phyloP scores from a whole-genome alignment of 2,888 invertebrate genomes.

The Falcaria lacertinaria region DNA sequence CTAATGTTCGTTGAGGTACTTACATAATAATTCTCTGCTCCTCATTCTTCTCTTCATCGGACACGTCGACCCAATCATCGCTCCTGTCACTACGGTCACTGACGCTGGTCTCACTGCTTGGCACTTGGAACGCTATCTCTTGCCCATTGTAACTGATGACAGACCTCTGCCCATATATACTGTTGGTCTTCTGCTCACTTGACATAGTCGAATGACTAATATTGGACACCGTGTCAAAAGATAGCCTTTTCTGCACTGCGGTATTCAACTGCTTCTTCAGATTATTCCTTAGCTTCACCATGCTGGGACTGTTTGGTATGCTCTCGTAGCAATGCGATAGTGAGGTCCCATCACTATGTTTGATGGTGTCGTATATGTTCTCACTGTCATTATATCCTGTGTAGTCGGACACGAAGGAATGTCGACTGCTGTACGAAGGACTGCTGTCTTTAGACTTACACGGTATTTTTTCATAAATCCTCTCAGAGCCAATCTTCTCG shows the following conservation, averaged over 20 bases:
- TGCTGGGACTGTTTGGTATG: constrained; percentile 73
- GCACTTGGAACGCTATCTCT: constrained; percentile 73
- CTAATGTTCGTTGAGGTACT: constrained; percentile 40
- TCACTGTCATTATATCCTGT: constrained; percentile 71
- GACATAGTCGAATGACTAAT: constrained; percentile 77
- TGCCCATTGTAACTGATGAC: constrained; percentile 72
- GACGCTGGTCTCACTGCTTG: constrained; percentile 78
- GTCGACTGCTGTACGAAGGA: constrained; percentile 58
- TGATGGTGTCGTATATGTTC: constrained; percentile 83
- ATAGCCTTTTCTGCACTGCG: constrained; percentile 61
- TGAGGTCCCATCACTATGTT: constrained; percentile 70
- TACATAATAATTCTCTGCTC: constrained; percentile 79
- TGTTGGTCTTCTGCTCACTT: constrained; percentile 81
- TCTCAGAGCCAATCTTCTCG: constrained; percentile 70
- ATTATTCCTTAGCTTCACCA: constrained; percentile 63
- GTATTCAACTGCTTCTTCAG: constrained; percentile 55
- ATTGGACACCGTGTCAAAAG: constrained; percentile 70
- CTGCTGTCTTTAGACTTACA: constrained; percentile 60
- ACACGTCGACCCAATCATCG: constrained; percentile 84
- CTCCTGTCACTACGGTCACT: constrained; percentile 81
- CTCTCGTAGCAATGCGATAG: constrained; percentile 82
- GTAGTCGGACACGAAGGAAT: constrained; percentile 64
- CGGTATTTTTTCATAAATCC: constrained; percentile 70
- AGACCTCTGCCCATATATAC: constrained; percentile 78
- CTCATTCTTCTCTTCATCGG: constrained; percentile 76